Evolutionary conservation across 2,113 vertebrate species (phyloP), one percentile per base, ranked within the genome.

Genomic region (Datnioides undecimradiatus): DNA sequence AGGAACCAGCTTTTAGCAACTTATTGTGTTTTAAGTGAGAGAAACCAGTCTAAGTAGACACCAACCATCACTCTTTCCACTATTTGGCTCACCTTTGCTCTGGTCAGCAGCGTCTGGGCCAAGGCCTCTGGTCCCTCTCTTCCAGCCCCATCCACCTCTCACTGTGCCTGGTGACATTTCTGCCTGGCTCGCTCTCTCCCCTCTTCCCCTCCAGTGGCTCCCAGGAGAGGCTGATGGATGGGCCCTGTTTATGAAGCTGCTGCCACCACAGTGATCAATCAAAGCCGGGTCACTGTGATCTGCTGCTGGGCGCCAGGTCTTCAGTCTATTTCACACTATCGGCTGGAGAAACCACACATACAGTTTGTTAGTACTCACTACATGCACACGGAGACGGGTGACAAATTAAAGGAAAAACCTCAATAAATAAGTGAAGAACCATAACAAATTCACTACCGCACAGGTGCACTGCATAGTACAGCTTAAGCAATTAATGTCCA

Each of bases 151-250:
- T 69, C 73, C 67, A 59, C 73, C 80, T 79, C 73, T 83, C 62
- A 31, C 73, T 71, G 29, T 17, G 46, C 67, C 80, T 36, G 33
- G 79, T 94, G 91, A 93, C 93, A 93, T 93, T 93, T 93, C 84
- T 34, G 75, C 82, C 89, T 66, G 54, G 60, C 83, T 90, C 80
- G 45, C 77, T 78, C 77, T 52, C 73, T 84, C 64, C 69, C 75
- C 62, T 74, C 79, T 72, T 75, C 38, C 52, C 80, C 80, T 70
- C 78, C 88, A 76, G 76, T 71, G 78, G 76, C 65, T 90, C 92
- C 91, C 86, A 65, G 69, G 85, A 92, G 93, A 93, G 85, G 73
- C 90, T 95, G 93, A 95, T 95, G 91, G 93, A 95, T 95, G 90
- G 81, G 86, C 59, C 60, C 85, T 76, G 88, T 92, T 94, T 94